Conservation (phyloP, 2,888 invertebrate genomes). For the Eupithecia abbreviata region DNA sequence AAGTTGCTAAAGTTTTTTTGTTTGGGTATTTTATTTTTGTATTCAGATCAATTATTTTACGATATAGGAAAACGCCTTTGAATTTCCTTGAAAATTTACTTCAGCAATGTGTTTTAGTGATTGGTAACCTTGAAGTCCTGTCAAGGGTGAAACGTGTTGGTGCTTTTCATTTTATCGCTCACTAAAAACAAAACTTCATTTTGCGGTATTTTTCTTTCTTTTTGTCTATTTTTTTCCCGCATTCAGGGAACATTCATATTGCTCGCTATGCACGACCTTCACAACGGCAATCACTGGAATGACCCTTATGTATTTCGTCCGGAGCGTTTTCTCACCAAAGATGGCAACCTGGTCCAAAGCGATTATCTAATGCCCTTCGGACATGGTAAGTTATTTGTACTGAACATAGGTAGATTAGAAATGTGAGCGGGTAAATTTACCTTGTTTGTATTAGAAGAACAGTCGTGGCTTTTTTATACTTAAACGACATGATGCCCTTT, state of each 20-base stretch:
- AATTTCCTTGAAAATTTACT: background rate
- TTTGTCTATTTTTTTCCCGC: background rate
- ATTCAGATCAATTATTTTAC: no score
- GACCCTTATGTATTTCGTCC: slow-evolving; percentile 85
- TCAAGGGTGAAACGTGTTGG: background rate
- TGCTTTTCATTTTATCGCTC: background rate
- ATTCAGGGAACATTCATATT: slow-evolving; percentile 84
- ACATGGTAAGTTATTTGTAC: slow-evolving; percentile 75
- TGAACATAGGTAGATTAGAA: background rate
- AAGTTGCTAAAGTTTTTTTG: no score
- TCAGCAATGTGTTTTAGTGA: background rate
- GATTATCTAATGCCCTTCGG: slow-evolving; percentile 75
- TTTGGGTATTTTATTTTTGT: no score
- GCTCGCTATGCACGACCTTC: slow-evolving; percentile 84
- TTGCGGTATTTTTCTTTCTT: no score
- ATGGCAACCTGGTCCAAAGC: slow-evolving; percentile 79
- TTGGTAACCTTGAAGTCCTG: background rate
- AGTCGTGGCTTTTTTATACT: no score
- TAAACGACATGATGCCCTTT: no score
- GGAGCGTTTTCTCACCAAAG: slow-evolving; percentile 85
- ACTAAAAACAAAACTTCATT: background rate
- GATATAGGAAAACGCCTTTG: background rate
- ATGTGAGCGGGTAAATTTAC: background rate
- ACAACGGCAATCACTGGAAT: slow-evolving; percentile 85
- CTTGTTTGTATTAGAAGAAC: background rate